A percentile compares a stretch with the other conserved stretches of the same genome.
phyloP scores from a whole-genome alignment of 1,140 invertebrate genomes.

The Batillaria attramentaria region DNA sequence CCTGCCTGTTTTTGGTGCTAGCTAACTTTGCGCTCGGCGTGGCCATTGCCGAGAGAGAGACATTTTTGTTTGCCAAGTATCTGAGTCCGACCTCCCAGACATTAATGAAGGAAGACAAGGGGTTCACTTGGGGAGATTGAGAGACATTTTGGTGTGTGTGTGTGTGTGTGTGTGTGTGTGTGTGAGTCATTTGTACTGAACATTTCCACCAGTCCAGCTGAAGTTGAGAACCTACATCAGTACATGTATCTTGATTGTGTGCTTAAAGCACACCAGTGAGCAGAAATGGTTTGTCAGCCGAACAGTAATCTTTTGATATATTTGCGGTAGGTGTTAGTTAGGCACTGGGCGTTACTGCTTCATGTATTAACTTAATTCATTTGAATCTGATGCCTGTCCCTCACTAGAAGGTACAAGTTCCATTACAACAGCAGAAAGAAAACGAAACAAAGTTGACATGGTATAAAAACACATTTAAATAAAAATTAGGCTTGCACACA shows the following conservation, averaged over 20 bases:
- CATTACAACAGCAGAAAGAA: neutral
- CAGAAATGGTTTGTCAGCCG: neutral
- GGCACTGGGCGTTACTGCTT: too few relatives aligned
- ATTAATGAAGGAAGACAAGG: neutral
- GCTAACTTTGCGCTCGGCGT: conserved; percentile 28
- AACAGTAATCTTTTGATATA: neutral
- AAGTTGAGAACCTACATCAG: neutral
- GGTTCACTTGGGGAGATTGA: neutral
- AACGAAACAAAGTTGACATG: neutral
- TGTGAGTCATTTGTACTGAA: neutral
- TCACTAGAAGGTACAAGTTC: neutral
- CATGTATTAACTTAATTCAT: neutral
- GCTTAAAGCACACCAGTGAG: neutral
- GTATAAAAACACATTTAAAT: neutral
- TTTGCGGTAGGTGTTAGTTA: neutral
- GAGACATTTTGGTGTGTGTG: neutral
- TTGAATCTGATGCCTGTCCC: neutral
- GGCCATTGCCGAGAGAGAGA: conserved; percentile 28
- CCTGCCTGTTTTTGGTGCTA: conserved; percentile 1
- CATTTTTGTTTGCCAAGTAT: conserved; percentile 27
- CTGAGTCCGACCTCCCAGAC: neutral
- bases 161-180: neutral
- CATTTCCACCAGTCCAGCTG: neutral
- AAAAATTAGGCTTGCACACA: neutral
- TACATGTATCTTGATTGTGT: neutral